Evolutionary conservation across 92 coral and sea anemone species (phyloP).

Genomic region (Desmophyllum pertusum): DNA sequence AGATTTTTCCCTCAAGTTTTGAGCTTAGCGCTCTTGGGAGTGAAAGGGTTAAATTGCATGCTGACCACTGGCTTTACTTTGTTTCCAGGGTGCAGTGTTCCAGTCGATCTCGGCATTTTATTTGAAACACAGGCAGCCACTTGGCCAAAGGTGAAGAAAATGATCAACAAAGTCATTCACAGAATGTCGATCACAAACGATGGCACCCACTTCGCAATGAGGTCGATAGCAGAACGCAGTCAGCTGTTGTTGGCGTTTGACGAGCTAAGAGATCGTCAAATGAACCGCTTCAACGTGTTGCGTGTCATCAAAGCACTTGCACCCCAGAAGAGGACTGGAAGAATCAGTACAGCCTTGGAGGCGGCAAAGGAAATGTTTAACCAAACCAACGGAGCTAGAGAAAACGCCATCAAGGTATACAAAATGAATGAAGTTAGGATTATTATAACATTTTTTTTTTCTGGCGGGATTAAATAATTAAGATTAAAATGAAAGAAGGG

Average conservation of each 20-base stretch:
- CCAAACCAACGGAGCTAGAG: slow-evolving; percentile 4
- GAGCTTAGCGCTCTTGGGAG: neutral
- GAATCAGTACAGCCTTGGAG: neutral
- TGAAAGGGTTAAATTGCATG: no score
- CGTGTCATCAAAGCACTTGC: neutral
- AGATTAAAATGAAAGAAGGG: no score
- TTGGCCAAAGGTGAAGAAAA: neutral
- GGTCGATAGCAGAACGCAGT: neutral
- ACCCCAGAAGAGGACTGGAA: neutral
- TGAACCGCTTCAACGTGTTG: neutral
- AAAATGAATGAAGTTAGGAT: neutral
- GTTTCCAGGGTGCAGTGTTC: slow-evolving; percentile 14
- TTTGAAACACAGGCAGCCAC: neutral
- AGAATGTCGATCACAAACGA: neutral
- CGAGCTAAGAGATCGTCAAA: neutral
- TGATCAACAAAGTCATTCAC: neutral
- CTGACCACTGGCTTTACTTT: neutral
- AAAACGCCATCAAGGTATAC: slow-evolving; percentile 15
- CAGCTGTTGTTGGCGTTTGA: slow-evolving; percentile 1
- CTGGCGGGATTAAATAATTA: no score
- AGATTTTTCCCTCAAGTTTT: no score
- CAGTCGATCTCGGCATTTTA: slow-evolving; percentile 29
- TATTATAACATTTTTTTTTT: no score
- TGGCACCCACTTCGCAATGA: slow-evolving; percentile 20
- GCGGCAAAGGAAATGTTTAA: slow-evolving; percentile 10